A percentile compares a stretch with the other conserved stretches of the same genome.
phyloP scores from a whole-genome alignment of 1,140 invertebrate species.

The Thalassaphorura encarpata region DNA sequence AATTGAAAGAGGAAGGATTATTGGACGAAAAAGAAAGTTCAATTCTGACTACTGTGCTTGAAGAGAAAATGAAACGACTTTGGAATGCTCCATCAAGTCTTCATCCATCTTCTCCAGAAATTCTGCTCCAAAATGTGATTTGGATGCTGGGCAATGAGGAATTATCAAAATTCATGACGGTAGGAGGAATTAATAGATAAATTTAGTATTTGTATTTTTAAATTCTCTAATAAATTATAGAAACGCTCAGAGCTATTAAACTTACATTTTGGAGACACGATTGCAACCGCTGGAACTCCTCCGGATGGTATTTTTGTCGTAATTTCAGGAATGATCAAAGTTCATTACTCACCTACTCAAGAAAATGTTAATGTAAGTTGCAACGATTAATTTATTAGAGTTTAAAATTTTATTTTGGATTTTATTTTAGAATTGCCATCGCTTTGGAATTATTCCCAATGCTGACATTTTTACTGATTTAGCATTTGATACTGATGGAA shows the following conservation, averaged over 20 bases:
- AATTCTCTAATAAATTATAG: neutral
- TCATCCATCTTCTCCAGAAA: constrained; percentile 7
- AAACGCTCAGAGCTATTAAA: constrained; percentile 1
- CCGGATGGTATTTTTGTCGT: constrained; percentile 40
- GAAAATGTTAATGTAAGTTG: constrained; percentile 30
- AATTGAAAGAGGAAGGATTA: constrained; percentile 10
- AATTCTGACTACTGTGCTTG: constrained; percentile 13
- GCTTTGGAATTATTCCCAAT: constrained; percentile 24
- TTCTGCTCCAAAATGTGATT: constrained; percentile 9
- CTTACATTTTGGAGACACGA: constrained; percentile 31
- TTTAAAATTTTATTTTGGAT: no score
- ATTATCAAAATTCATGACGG: constrained; percentile 11
- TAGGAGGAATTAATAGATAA: constrained; percentile 2
- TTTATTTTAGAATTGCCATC: neutral
- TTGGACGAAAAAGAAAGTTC: constrained; percentile 28
- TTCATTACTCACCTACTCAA: constrained; percentile 30
- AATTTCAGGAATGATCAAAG: constrained; percentile 39
- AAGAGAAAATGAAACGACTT: constrained; percentile 30
- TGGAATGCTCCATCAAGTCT: constrained; percentile 24
- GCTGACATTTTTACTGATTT: constrained; percentile 23
- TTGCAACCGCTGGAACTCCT: constrained; percentile 17
- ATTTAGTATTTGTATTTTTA: neutral
- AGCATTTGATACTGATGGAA: constrained; percentile 22
- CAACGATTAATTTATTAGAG: no score
- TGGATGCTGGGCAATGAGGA: constrained; percentile 25